Base-by-base conservation (phyloP, 2,888 invertebrate genomes). In the Drosophila formosana region DNA sequence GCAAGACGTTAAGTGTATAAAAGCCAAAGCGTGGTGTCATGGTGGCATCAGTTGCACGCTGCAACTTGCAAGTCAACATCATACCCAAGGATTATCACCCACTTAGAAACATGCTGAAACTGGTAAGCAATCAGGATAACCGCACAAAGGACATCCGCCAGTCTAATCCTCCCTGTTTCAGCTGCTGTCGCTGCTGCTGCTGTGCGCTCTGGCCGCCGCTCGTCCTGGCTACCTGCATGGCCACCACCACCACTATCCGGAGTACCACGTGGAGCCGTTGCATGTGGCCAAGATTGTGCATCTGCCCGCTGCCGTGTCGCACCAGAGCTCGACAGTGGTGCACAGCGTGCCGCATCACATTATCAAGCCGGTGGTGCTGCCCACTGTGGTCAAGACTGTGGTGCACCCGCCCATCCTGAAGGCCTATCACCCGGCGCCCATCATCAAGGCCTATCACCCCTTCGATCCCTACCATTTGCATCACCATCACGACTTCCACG, bases 161-260 rank as follows among this genome's bases (percentile, higher is more conserved):
- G 4, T 3, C 39, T 50, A 23, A 28, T 2, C 8, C 39, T 8
- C 6, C 34, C 18, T 28, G 26, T n/a, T 46, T 0, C 43, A 89
- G 89, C 45, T 82, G 45, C 41, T 89, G 5, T 64, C 85, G 4
- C 69, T 88, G 30, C 53, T 84, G 3, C 71, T 78, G n/a, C 60
- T 86, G 28, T 72, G 82, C 64, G 66, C 83, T 13, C 45, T 90
- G 50, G 78, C 82, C 26, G 46, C 74, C 0, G 91, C 91, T 51
- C 92, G 91, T 80, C 91, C 91, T 68, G 91, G 91, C 57, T 91
- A 82, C 39, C 78, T 92, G 53, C 91, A 91, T 57, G 91, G 90
- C 25, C 91, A 90, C 56, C 84, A 86, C 50, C 91, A 90, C 47
- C 90, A 88, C 25, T 90, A 82, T 49, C 80, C 88, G 49, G 82